Evolutionary conservation across 2,797 vertebrate species (phyloP).

Genomic region (Enteromius radiatus): DNA sequence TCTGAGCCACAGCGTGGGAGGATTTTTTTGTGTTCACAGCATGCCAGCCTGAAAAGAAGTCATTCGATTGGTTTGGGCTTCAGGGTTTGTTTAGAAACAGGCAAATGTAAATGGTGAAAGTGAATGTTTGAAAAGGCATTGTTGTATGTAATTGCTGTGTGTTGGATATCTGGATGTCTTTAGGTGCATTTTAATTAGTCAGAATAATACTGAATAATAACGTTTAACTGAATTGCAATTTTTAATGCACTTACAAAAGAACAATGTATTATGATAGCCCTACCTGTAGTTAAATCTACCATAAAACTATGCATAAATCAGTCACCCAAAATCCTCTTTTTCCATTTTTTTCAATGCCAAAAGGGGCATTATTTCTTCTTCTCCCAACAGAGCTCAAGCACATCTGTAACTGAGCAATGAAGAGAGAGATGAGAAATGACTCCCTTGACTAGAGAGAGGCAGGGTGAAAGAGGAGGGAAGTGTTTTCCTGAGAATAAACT

Average conservation of each 20-base stretch:
- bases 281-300: slow-evolving; percentile 6
- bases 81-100: slow-evolving; percentile 21
- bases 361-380: background rate
- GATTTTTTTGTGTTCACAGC: background rate
- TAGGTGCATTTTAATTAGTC: background rate
- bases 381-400: slow-evolving; percentile 18
- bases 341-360: background rate
- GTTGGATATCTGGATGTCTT: background rate
- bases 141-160: background rate
- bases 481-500: slow-evolving; percentile 30
- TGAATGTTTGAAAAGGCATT: background rate
- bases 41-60: slow-evolving; percentile 23
- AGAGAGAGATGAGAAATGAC: slow-evolving; percentile 11
- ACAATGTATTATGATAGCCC: background rate
- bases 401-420: slow-evolving; percentile 26
- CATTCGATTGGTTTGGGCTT: slow-evolving; percentile 12
- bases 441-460: slow-evolving; percentile 2
- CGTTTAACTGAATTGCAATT: background rate
- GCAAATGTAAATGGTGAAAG: background rate
- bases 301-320: background rate
- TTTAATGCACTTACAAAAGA: background rate
- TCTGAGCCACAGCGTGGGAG: slow-evolving; percentile 18
- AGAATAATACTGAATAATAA: background rate
- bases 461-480: slow-evolving; percentile 9
- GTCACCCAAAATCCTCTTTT: background rate